phyloP scores from a whole-genome alignment of 2,797 vertebrate genomes.

The Sebastes iracundus region DNA sequence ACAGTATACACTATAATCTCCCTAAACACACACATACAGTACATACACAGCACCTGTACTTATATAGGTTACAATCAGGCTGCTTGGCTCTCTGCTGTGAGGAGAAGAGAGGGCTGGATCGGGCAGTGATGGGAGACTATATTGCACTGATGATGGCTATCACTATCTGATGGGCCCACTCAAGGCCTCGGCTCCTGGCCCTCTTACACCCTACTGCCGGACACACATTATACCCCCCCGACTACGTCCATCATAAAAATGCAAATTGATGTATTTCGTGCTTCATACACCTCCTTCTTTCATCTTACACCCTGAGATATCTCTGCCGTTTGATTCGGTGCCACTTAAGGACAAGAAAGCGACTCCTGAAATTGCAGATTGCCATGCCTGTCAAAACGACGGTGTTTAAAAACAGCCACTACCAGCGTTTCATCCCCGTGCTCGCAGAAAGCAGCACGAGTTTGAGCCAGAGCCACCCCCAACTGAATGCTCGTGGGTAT shows the following conservation, averaged over 20 bases:
- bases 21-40: constrained; percentile 45
- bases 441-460: constrained; percentile 37
- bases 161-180: constrained; percentile 21
- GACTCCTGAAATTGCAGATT: constrained; percentile 59
- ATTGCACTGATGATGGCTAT: constrained; percentile 43
- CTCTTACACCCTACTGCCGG: background rate
- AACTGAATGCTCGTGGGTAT: constrained; percentile 46
- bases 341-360: constrained; percentile 51
- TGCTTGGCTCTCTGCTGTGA: constrained; percentile 15
- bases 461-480: constrained; percentile 57
- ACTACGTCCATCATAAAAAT: constrained; percentile 46
- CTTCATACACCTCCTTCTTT: constrained; percentile 9
- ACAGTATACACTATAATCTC: constrained; percentile 55
- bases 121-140: constrained; percentile 1
- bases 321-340: constrained; percentile 46
- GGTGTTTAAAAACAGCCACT: constrained; percentile 61
- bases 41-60: constrained; percentile 27
- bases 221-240: constrained; percentile 33
- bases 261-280: constrained; percentile 41
- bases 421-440: constrained; percentile 48
- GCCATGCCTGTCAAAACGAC: constrained; percentile 60
- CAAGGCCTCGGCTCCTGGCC: background rate
- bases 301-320: constrained; percentile 33
- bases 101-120: background rate
- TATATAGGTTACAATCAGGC: constrained; percentile 41